A percentile compares a stretch with the other conserved stretches of the same genome.
Evolutionary conservation across 2,113 vertebrate genomes (phyloP).

Genomic region (Vulpes ferrilata): DNA sequence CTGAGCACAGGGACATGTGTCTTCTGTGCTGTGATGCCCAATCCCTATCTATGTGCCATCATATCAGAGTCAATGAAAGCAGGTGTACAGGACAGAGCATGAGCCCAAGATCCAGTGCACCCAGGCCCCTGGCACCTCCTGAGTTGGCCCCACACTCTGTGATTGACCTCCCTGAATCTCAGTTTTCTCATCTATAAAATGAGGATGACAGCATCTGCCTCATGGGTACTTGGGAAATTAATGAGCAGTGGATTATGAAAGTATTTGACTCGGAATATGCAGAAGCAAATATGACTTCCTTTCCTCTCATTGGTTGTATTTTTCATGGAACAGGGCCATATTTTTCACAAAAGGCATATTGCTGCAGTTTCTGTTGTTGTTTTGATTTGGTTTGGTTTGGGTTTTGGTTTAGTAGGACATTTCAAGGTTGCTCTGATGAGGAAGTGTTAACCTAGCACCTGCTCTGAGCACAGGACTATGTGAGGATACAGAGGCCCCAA

Average conservation of each 20-base stretch:
- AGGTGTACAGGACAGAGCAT: not conserved
- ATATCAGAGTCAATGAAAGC: not conserved
- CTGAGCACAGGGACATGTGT: not conserved
- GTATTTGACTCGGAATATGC: not conserved
- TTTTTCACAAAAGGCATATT: not conserved
- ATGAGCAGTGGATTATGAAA: constrained; percentile 33
- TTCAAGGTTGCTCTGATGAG: not conserved
- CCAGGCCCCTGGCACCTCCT: not conserved
- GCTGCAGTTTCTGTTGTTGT: not conserved
- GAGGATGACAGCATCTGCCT: not conserved
- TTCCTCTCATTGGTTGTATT: constrained; percentile 40
- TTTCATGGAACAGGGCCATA: constrained; percentile 46
- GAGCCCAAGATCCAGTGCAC: not conserved
- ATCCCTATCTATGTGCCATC: not conserved
- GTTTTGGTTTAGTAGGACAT: not conserved
- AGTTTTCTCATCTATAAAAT: not conserved
- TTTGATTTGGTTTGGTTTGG: not conserved
- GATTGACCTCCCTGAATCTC: not conserved
- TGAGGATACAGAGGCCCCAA: not conserved
- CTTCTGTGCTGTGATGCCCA: not conserved
- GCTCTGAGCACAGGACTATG: not conserved
- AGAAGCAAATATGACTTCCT: constrained; percentile 39
- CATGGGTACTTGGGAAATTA: not conserved
- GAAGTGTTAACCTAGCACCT: not conserved
- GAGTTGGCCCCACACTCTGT: not conserved